Evolutionary conservation across 2,888 invertebrate genomes (phyloP), one percentile per base, ranked within the genome.

Genomic region (Drosophila cognata): DNA sequence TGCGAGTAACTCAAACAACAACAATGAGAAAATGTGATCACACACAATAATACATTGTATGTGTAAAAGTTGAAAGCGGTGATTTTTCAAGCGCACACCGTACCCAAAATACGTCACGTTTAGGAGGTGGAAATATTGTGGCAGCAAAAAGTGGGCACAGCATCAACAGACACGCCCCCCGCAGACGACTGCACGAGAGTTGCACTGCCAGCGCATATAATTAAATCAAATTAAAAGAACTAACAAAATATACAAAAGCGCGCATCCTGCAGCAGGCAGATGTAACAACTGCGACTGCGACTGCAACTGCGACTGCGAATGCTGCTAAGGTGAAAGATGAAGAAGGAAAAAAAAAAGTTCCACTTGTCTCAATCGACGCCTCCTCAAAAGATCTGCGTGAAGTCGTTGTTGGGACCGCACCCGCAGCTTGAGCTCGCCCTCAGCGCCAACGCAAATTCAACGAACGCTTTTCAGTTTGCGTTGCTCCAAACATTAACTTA

Each of bases 41-140:
- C 77, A 81, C 81, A 79, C 75, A 74, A 77, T 81, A 77, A 77
- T 58, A 77, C 43, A 57, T 43, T 57, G 57, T 57, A 28, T 57
- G 3, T 57, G 43, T 60, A 65, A 71, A 81, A 82, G 84, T 77
- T 71, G 88, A 84, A 87, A 80, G 83, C 78, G 73, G 71, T 79
- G 77, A 88, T 84, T 82, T 88, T 88, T 88, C 83, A 84, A 71
- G 65, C 83, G 55, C 67, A 50, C 71, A 69, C 76, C 79, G 69
- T 66, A 75, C 81, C 89, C 82, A 87, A 87, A 88, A 83, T 83
- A 83, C 86, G 84, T 88, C 88, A 79, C 85, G 88, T 88, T 88
- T 77, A 53, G 79, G 59, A 86, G 85, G 81, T 86, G 86, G 88
- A 84, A 85, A 85, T 84, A 81, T 84, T 84, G 76, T 85, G 86